These are phyloP conservation scores for Prietella phreatophila DNA, from an alignment of 2,113 vertebrate genomes.

Conservation along the genomic window DNA sequence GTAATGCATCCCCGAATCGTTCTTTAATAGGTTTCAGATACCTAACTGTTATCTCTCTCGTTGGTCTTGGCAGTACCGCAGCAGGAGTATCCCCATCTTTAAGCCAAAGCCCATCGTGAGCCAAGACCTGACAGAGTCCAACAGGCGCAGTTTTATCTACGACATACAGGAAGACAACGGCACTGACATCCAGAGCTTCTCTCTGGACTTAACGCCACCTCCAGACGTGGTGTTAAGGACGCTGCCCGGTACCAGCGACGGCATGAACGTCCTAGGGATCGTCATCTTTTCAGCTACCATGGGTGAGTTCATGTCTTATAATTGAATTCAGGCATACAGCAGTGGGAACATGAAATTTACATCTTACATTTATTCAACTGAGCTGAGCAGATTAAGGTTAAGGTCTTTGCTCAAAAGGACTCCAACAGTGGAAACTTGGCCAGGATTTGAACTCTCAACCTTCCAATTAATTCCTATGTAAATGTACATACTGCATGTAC, in stretches of 20 bases:
- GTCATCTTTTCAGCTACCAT: conserved; percentile 98
- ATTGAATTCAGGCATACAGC: neutral
- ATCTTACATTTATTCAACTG: neutral
- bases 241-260: conserved; percentile 87
- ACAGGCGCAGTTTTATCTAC: conserved; percentile 80
- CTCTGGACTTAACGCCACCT: conserved; percentile 89
- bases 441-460: neutral
- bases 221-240: conserved; percentile 90
- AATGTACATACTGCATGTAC: too few species aligned
- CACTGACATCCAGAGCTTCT: conserved; percentile 87
- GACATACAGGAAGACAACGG: conserved; percentile 91
- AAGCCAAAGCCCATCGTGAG: conserved; percentile 76
- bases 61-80: conserved; percentile 85
- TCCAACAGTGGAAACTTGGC: neutral
- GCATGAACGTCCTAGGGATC: conserved; percentile 98
- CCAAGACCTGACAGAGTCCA: conserved; percentile 71
- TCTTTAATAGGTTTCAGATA: neutral
- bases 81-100: conserved; percentile 81
- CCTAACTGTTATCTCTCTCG: neutral
- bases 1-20: neutral
- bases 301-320: conserved; percentile 72
- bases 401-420: neutral
- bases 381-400: neutral
- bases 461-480: too few species aligned
- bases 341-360: neutral